These are phyloP conservation scores for Naso thynnoides DNA, from an alignment of 2,797 vertebrate species.

Conservation along the genomic window DNA sequence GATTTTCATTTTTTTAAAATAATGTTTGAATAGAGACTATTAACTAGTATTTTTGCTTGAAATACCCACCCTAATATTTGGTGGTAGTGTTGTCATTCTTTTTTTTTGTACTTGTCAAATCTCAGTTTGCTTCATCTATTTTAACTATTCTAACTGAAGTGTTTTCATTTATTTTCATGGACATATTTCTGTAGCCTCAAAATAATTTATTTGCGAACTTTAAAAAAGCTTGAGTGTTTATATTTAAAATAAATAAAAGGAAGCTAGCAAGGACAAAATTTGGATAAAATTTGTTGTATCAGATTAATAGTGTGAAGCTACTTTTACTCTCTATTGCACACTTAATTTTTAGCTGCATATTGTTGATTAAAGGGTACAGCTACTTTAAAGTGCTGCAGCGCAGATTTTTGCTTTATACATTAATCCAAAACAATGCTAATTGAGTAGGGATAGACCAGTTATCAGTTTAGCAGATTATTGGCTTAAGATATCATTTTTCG, in stretches of 20 bases:
- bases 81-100: conserved; percentile 2
- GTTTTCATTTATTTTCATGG: neutral
- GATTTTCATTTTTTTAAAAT: too few species aligned
- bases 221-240: neutral
- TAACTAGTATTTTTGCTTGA: too few species aligned
- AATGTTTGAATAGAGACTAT: too few species aligned
- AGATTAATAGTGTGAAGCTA: neutral
- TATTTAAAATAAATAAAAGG: neutral
- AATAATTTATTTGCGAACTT: neutral
- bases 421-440: neutral
- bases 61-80: too few species aligned
- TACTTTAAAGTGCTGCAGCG: neutral
- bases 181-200: neutral
- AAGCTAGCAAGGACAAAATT: neutral
- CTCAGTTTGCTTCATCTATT: conserved; percentile 8
- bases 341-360: neutral
- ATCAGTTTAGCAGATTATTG: too few species aligned
- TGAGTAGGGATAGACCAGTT: too few species aligned
- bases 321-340: neutral
- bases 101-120: neutral
- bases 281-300: conserved; percentile 18
- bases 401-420: neutral
- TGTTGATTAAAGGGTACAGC: neutral
- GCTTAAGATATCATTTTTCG: too few species aligned
- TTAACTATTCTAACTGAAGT: neutral